A percentile compares a stretch with the other conserved stretches of the same genome.
These are phyloP conservation scores for Lepilemur septentrionalis DNA, from an alignment of 2,797 vertebrate species.

Conservation along the genomic window DNA sequence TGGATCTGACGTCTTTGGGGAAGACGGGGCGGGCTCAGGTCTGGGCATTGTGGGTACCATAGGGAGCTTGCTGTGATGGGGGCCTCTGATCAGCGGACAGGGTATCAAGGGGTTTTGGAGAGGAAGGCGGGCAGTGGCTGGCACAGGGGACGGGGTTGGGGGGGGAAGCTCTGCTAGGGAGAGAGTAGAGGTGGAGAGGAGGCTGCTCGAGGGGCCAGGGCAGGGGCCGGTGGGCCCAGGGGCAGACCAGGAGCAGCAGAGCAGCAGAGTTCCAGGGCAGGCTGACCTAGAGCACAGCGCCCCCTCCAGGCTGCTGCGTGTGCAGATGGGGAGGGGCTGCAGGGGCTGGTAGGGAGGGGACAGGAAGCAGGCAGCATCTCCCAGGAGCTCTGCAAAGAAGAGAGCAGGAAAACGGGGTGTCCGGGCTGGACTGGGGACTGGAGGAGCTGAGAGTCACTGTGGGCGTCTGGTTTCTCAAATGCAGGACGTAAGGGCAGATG, in stretches of 20 bases:
- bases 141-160: no score
- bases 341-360: neutral
- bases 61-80: neutral
- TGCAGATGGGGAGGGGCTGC: neutral
- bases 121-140: neutral
- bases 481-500: neutral
- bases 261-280: neutral
- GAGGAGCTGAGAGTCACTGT: rapidly evolving
- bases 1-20: neutral
- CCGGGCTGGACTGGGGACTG: rapidly evolving
- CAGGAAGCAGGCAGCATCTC: neutral
- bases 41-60: neutral
- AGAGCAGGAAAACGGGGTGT: no score
- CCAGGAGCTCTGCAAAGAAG: neutral
- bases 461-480: neutral
- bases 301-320: neutral
- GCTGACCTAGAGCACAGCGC: neutral
- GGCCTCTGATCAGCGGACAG: neutral
- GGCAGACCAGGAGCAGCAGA: neutral
- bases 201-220: neutral
- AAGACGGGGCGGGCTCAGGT: neutral
- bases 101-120: neutral
- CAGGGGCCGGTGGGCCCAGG: neutral
- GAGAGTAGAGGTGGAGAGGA: neutral
- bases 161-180: neutral